Evolutionary conservation across 1,140 invertebrate genomes (phyloP).

Genomic region (Centruroides sculpturatus): DNA sequence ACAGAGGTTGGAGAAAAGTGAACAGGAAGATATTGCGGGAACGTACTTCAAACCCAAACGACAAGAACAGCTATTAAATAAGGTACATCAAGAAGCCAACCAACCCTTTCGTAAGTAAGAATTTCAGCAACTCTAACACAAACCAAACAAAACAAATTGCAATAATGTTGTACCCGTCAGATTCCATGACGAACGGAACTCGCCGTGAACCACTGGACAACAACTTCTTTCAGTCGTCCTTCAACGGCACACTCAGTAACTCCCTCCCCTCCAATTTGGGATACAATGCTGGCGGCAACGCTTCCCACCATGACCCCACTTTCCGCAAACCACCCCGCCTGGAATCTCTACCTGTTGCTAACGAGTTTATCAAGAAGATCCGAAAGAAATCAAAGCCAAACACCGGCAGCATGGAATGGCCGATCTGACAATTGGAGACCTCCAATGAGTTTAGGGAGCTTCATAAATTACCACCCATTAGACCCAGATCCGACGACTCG

Average conservation of each 20-base stretch:
- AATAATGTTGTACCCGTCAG: too few relatives aligned
- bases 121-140: too few relatives aligned
- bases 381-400: slow-evolving; percentile 16
- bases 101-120: too few relatives aligned
- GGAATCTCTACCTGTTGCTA: slow-evolving; percentile 23
- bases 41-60: slow-evolving; percentile 54
- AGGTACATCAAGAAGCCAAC: slow-evolving; percentile 23
- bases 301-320: slow-evolving; percentile 17
- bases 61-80: slow-evolving; percentile 41
- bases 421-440: slow-evolving; percentile 11
- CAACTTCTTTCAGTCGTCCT: too few relatives aligned
- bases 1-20: slow-evolving; percentile 42
- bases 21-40: slow-evolving; percentile 46
- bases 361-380: slow-evolving; percentile 17
- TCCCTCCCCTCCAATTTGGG: too few relatives aligned
- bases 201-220: too few relatives aligned
- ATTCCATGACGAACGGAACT: too few relatives aligned
- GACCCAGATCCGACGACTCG: slow-evolving; percentile 11
- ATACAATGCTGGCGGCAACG: slow-evolving; percentile 22
- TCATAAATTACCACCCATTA: slow-evolving; percentile 6
- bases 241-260: too few relatives aligned
- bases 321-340: slow-evolving; percentile 23
- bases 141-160: too few relatives aligned
- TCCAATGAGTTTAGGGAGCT: slow-evolving; percentile 13
- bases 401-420: slow-evolving; percentile 11